Conservation (phyloP, 2,113 vertebrate genomes). For the Nesoenas mayeri region DNA sequence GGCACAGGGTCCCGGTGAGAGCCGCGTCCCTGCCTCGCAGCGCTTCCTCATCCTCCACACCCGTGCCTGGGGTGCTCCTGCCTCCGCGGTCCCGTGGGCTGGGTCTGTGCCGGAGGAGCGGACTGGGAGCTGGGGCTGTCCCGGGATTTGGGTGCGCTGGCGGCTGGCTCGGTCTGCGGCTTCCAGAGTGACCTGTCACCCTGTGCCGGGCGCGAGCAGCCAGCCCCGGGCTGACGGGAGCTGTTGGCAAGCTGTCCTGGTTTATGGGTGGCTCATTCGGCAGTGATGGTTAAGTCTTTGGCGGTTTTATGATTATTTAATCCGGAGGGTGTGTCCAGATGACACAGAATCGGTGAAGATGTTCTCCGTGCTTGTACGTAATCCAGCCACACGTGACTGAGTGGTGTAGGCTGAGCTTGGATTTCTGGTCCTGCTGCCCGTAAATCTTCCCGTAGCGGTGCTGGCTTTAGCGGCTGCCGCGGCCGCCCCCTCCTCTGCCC, state of each 20-base stretch:
- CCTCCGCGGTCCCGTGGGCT: background rate
- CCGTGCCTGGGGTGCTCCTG: background rate
- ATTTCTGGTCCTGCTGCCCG: background rate
- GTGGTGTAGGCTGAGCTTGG: background rate
- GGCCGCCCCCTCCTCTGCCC: no score
- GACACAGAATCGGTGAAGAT: background rate
- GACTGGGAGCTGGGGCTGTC: no score
- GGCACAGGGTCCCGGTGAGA: rapidly evolving
- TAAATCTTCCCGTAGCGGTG: no score
- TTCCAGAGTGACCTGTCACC: background rate
- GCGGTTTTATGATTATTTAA: background rate
- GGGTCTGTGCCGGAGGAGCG: no score
- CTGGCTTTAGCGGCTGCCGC: background rate
- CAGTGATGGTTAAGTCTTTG: background rate
- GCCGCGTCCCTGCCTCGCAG: no score
- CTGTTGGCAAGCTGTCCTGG: background rate
- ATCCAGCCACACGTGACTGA: no score
- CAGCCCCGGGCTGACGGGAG: background rate
- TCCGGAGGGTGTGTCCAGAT: background rate
- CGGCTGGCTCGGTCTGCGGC: rapidly evolving
- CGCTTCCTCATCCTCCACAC: background rate
- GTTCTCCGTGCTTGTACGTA: background rate
- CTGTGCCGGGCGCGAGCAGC: background rate
- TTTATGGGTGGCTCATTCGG: background rate
- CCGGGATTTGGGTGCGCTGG: background rate